These are phyloP conservation scores for Syngnathus acus DNA, from an alignment of 2,797 vertebrate species.

Conservation along the genomic window DNA sequence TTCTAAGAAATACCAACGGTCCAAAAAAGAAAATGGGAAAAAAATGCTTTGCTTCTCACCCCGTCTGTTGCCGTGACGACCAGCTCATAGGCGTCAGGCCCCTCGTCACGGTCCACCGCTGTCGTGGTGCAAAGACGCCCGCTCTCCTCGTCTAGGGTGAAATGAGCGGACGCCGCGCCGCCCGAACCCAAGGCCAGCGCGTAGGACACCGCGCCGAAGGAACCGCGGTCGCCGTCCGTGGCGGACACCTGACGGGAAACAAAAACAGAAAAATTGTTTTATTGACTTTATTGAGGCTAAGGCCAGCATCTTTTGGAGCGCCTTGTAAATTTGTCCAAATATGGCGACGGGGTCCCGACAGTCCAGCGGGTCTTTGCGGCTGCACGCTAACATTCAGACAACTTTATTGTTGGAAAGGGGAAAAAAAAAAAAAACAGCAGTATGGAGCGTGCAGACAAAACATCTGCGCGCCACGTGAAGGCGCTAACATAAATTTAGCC, in stretches of 20 bases:
- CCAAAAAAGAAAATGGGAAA: too few species aligned
- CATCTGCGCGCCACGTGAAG: conserved; percentile 4
- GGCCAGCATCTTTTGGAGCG: neutral
- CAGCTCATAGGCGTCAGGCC: conserved; percentile 78
- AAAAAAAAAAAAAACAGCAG: neutral
- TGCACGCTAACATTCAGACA: neutral
- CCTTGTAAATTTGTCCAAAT: neutral
- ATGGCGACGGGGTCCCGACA: neutral
- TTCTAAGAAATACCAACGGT: too few species aligned
- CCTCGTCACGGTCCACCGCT: conserved; percentile 82
- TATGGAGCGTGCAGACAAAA: neutral
- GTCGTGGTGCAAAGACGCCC: conserved; percentile 85
- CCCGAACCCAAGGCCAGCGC: conserved; percentile 76
- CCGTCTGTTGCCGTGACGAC: conserved; percentile 87
- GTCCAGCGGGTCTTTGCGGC: neutral
- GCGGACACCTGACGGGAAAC: conserved; percentile 78
- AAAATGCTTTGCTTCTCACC: conserved; percentile 64
- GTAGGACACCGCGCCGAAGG: conserved; percentile 82
- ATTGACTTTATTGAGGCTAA: neutral
- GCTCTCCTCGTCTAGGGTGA: conserved; percentile 77
- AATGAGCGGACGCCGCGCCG: conserved; percentile 65
- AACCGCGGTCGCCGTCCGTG: conserved; percentile 84
- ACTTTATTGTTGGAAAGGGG: conserved; percentile 18
- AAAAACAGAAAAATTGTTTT: neutral
- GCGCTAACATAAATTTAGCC: neutral